Conservation (phyloP, 2,888 invertebrate species). For the Criorhina ranunculi region DNA sequence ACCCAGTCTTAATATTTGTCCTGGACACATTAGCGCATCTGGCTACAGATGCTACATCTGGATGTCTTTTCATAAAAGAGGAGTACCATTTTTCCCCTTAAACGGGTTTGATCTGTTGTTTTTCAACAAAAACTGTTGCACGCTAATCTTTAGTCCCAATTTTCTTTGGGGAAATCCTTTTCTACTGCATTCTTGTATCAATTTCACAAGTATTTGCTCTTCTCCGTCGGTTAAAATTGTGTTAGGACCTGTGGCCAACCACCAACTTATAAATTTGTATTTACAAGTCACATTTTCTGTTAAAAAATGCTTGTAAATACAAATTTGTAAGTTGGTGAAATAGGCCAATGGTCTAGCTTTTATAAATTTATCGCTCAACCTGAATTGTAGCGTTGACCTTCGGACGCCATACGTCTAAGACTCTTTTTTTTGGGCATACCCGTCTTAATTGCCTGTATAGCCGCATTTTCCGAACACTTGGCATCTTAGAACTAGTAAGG, state of each 20-base stretch:
- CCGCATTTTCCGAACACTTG: neutral
- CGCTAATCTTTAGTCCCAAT: no score
- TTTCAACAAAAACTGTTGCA: no score
- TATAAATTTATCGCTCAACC: conserved; percentile 5
- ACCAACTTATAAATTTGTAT: no score
- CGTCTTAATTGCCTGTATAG: conserved; percentile 1
- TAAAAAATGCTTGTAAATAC: no score
- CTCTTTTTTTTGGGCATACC: conserved; percentile 9
- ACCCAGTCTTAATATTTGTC: no score
- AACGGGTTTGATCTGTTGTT: conserved; percentile 17
- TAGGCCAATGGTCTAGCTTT: conserved; percentile 18
- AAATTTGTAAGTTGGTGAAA: no score
- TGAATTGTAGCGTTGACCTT: conserved; percentile 15
- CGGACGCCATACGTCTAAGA: neutral
- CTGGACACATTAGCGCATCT: neutral
- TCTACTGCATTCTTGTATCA: no score
- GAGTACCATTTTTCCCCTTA: conserved; percentile 3
- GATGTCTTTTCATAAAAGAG: conserved; percentile 12
- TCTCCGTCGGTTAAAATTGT: conserved; percentile 19
- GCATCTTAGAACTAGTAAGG: neutral
- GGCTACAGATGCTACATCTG: neutral
- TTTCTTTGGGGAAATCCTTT: no score
- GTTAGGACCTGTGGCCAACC: conserved; percentile 14
- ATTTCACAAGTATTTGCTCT: no score
- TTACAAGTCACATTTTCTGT: no score